These are phyloP conservation scores for Ryuthela nishihirai DNA, from an alignment of 2,888 invertebrate genomes.

Conservation along the genomic window DNA sequence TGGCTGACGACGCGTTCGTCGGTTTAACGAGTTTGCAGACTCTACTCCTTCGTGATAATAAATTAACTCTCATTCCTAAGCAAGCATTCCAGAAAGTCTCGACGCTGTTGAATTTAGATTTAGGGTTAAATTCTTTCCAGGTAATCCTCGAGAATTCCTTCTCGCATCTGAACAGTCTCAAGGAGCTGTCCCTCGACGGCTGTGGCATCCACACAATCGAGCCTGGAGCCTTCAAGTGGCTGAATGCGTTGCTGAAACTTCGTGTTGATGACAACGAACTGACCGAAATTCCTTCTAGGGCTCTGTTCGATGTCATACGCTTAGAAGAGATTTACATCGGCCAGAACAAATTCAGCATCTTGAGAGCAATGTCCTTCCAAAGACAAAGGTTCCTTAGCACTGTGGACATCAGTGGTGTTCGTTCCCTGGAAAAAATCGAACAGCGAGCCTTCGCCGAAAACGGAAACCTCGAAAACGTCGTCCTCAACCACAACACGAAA, in stretches of 20 bases:
- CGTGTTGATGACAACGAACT: slow-evolving; percentile 78
- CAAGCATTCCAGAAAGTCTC: slow-evolving; percentile 11
- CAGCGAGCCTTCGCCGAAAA: slow-evolving; percentile 78
- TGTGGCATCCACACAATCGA: slow-evolving; percentile 72
- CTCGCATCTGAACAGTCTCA: slow-evolving; percentile 58
- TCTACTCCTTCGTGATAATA: slow-evolving; percentile 52
- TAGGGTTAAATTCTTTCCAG: slow-evolving; percentile 12
- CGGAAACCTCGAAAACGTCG: slow-evolving; percentile 47
- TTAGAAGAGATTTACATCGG: slow-evolving; percentile 71
- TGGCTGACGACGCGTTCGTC: slow-evolving; percentile 55
- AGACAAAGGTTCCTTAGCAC: slow-evolving; percentile 69
- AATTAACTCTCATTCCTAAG: slow-evolving; percentile 1
- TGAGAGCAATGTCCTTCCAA: slow-evolving; percentile 68
- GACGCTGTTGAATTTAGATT: slow-evolving; percentile 9
- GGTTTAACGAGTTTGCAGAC: slow-evolving; percentile 69
- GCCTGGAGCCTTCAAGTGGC: slow-evolving; percentile 67
- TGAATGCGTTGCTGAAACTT: slow-evolving; percentile 66
- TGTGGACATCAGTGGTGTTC: slow-evolving; percentile 67
- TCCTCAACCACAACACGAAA: slow-evolving; percentile 68
- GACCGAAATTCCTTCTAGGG: slow-evolving; percentile 68
- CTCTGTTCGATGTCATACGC: slow-evolving; percentile 69
- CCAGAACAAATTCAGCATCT: slow-evolving; percentile 70
- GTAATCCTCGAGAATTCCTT: slow-evolving; percentile 8
- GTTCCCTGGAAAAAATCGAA: slow-evolving; percentile 65
- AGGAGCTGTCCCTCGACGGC: slow-evolving; percentile 68